These are phyloP conservation scores for Cylindroiulus punctatus DNA, from an alignment of 2,888 invertebrate genomes.

Conservation along the genomic window DNA sequence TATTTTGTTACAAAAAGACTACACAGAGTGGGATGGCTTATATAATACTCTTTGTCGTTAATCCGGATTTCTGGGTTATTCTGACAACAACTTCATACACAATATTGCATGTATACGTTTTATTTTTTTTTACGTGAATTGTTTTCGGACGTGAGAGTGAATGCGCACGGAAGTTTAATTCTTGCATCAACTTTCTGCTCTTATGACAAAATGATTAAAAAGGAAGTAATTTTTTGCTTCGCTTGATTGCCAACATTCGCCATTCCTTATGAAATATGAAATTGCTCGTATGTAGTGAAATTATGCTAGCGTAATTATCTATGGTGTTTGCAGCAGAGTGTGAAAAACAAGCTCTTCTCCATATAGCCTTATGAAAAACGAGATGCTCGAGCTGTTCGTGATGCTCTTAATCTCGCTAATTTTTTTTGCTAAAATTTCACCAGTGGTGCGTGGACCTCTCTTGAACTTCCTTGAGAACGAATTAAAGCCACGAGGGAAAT, in stretches of 20 bases:
- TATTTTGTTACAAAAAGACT: too few species aligned
- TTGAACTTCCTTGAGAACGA: slow-evolving; percentile 37
- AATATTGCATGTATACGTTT: neutral
- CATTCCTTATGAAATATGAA: neutral
- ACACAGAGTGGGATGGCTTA: too few species aligned
- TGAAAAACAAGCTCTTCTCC: slow-evolving; percentile 26
- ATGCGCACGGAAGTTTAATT: neutral
- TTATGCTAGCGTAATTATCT: neutral
- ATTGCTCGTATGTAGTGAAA: neutral
- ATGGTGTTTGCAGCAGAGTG: neutral
- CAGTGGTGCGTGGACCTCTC: slow-evolving; percentile 36
- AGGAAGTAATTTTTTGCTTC: neutral
- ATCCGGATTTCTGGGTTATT: neutral
- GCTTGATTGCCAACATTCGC: neutral
- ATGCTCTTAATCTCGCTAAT: neutral
- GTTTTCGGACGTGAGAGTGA: neutral
- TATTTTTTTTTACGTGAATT: neutral
- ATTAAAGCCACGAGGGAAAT: neutral
- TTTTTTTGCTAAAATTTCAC: neutral
- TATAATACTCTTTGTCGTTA: too few species aligned
- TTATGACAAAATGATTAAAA: slow-evolving; percentile 25
- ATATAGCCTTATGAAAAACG: neutral
- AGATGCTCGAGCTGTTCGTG: neutral
- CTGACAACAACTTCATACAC: neutral
- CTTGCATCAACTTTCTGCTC: neutral